Evolutionary conservation across 2,113 vertebrate genomes (phyloP), one percentile per base, ranked within the genome.

Genomic region (Trochalopteron elliotii): DNA sequence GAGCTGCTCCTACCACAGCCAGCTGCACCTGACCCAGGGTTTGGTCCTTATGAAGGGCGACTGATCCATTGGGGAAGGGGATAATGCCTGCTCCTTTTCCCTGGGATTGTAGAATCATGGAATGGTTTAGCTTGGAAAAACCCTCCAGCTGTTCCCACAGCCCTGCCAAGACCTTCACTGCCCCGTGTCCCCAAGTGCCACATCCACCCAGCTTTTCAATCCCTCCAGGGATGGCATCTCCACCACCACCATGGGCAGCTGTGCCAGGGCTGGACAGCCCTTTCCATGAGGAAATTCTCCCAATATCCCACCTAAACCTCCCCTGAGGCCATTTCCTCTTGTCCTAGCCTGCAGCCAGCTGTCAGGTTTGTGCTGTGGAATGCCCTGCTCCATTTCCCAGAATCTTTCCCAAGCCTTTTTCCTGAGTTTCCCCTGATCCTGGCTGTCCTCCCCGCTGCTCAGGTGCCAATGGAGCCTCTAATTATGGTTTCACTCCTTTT

Each of bases 401-500:
- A 33, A 42, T 39, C 75, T 22, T 63, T 23, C 69, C 42, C 23
- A 15, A 83, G 50, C 25, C 9, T 93, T 50, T 64, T 40, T 35
- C 35, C 75, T 2, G 24, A n/a, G 10, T 15, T 15, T 69, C 52
- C 30, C 33, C 61, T 63, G 61, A 4, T 30, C 76, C 39, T 1
- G 5, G 56, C 60, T 85, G 28, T 71, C 61, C 75, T 75, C n/a
- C 52, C 59, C 22, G 45, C 45, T 30, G 63, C 79, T 39, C 10
- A 1, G 42, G 65, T 56, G 47, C 45, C 33, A 15, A 2, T 2
- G 25, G 52, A 92, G 59, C 65, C 72, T 78, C 61, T 88, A 49
- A 94, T 90, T 80, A 90, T 13, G 55, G 82, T 80, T 92, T 90
- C 63, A 17, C 70, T 96, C 64, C 77, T 88, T 45, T 91, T 86